phyloP scores from a whole-genome alignment of 2,113 vertebrate genomes.

The Machaerirhynchus nigripectus region DNA sequence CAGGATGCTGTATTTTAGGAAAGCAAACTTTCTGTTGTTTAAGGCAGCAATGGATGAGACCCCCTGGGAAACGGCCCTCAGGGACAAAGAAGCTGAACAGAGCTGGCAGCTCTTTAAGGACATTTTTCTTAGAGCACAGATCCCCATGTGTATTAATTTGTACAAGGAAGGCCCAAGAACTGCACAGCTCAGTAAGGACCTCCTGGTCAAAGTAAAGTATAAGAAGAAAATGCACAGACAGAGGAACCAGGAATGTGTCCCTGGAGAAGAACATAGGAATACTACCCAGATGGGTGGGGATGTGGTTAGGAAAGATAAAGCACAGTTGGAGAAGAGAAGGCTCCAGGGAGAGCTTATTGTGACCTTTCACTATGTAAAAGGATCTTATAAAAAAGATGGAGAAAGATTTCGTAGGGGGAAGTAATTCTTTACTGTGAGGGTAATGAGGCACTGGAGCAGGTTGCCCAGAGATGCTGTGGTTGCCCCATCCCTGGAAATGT shows the following conservation, averaged over 20 bases:
- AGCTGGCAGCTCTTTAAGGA: not conserved
- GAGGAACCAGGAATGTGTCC: not conserved
- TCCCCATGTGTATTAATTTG: accelerated
- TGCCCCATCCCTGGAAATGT: accelerated
- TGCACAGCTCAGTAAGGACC: not conserved
- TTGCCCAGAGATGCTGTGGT: not conserved
- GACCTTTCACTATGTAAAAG: not conserved
- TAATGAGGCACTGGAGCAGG: not conserved
- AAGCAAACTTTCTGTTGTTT: not conserved
- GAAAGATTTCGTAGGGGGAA: not conserved
- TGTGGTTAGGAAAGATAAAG: not conserved
- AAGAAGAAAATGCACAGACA: not conserved
- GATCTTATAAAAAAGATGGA: not conserved
- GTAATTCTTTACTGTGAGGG: not conserved
- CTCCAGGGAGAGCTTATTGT: not conserved
- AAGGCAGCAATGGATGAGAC: not conserved
- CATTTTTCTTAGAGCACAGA: not conserved
- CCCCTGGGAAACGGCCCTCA: not conserved
- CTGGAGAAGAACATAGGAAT: not conserved
- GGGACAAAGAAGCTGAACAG: not conserved
- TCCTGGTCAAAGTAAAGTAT: not conserved
- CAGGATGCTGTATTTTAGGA: not conserved
- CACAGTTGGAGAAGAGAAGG: not conserved
- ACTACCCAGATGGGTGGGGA: not conserved
- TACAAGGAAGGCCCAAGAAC: not conserved